Base-by-base conservation (phyloP, 2,888 invertebrate species). In the Lepeophtheirus nordmannii region DNA sequence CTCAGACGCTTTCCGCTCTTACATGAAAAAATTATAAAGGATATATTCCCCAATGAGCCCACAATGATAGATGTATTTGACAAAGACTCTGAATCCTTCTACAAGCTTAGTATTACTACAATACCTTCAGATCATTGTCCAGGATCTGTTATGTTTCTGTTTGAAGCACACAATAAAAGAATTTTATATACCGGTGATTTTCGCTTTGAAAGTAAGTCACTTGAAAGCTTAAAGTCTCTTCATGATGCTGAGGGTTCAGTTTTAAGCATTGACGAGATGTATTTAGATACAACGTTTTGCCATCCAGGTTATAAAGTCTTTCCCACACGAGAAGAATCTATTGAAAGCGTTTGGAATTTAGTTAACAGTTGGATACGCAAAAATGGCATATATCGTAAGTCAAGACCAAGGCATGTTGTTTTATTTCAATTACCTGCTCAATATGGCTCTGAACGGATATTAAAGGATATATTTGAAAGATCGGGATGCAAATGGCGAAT, bases 281-380 rank as follows among this genome's bases (percentile, higher is more conserved):
- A 66, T 60, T 30, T 66, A 10, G 66, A 66, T 40, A 61, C 66
- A 23, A 66, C 66, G n/a, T 66, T 66, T 37, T 66, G 66, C 30
- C 22, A 30, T 14, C 39, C n/a, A 38, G 39, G 58, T 5, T 66
- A 66, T 37, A 22, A 59, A 17, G 22, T 60, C 5, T 66, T 66
- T 60, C 66, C 66, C 38, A 30, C 39, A n/a, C 30, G 66, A 17
- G 58, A 63, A 5, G 63, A 63, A 22, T 41, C 63, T 5, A 20
- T 63, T 20, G 56, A 53, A 37, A 53, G 10, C 22, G 53, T 56
- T 5, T 63, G 63, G 63, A 20, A 63, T 12, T 20, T 63, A 22
- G 63, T 63, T 7, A 53, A 53, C 22, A 53, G 23, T 10, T 56
- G 56, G 46, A 53, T 63, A n/a, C 20, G 63, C 7, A 62, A 63